These are phyloP conservation scores for Thermophis baileyi DNA, from an alignment of 2,113 vertebrate species.

Conservation along the genomic window DNA sequence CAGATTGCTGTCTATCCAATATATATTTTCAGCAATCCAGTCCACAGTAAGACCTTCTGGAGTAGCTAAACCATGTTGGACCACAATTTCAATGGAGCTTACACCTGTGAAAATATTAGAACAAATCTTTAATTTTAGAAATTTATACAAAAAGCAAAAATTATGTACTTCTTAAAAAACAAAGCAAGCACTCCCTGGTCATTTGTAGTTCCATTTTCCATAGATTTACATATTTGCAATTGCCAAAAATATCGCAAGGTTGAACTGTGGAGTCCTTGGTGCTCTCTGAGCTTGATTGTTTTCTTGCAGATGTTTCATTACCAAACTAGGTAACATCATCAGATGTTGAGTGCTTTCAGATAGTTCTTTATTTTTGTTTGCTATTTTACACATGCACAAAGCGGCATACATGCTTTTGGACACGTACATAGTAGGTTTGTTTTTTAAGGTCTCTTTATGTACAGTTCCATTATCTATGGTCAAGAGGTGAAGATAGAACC, in stretches of 20 bases:
- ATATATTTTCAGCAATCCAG: slow-evolving; percentile 96
- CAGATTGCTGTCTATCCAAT: slow-evolving; percentile 99
- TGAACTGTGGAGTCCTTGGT: neutral
- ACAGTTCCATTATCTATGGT: neutral
- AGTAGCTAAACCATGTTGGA: slow-evolving; percentile 94
- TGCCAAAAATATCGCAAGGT: neutral
- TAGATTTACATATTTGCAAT: neutral
- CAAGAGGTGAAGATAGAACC: neutral
- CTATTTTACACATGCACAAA: neutral
- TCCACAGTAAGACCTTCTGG: slow-evolving; percentile 96
- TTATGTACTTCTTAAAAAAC: neutral
- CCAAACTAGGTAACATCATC: neutral
- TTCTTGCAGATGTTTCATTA: neutral
- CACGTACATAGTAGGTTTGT: neutral
- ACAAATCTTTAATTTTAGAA: neutral
- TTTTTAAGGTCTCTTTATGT: neutral
- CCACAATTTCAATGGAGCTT: slow-evolving; percentile 88
- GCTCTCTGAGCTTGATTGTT: neutral
- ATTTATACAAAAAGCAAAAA: neutral
- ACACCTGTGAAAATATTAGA: slow-evolving; percentile 76
- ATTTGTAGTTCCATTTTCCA: neutral
- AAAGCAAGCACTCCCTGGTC: neutral
- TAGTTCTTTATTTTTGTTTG: neutral
- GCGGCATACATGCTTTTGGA: neutral
- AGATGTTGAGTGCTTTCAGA: neutral